phyloP scores from a whole-genome alignment of 2,113 vertebrate species.

The Epinephelus lanceolatus region DNA sequence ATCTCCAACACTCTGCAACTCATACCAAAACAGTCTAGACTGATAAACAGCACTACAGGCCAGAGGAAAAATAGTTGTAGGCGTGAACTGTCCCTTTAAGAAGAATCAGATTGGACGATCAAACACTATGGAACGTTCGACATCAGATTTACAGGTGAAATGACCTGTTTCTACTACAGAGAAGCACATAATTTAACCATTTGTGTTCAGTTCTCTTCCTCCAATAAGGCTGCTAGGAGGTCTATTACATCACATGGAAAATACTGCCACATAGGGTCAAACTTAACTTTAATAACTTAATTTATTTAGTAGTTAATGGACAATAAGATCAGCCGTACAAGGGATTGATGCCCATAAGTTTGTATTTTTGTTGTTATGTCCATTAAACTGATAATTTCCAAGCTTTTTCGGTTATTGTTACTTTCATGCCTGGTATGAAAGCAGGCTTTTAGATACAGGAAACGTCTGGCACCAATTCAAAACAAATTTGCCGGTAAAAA shows the following conservation, averaged over 20 bases:
- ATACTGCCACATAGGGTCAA: not conserved
- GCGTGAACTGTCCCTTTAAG: not conserved
- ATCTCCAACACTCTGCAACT: too few relatives aligned
- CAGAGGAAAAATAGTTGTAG: too few relatives aligned
- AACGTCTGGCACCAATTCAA: slow-evolving; percentile 30
- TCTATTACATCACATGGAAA: not conserved
- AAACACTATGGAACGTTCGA: not conserved
- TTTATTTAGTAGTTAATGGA: not conserved
- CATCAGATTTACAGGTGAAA: not conserved
- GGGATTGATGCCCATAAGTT: not conserved
- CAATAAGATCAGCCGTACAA: not conserved
- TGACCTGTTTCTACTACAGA: not conserved
- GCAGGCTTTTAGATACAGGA: not conserved
- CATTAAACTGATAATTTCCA: not conserved
- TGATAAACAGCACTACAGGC: too few relatives aligned
- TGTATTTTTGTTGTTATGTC: not conserved
- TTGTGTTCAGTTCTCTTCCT: not conserved
- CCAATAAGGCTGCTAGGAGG: not conserved
- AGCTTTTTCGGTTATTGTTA: not conserved
- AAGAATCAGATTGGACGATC: not conserved
- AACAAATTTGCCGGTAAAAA: slow-evolving; percentile 16
- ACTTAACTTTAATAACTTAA: not conserved
- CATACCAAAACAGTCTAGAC: too few relatives aligned
- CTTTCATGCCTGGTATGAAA: not conserved
- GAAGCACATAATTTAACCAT: not conserved